phyloP scores from a whole-genome alignment of 2,113 vertebrate species.

The Phrynosoma blainvillii region DNA sequence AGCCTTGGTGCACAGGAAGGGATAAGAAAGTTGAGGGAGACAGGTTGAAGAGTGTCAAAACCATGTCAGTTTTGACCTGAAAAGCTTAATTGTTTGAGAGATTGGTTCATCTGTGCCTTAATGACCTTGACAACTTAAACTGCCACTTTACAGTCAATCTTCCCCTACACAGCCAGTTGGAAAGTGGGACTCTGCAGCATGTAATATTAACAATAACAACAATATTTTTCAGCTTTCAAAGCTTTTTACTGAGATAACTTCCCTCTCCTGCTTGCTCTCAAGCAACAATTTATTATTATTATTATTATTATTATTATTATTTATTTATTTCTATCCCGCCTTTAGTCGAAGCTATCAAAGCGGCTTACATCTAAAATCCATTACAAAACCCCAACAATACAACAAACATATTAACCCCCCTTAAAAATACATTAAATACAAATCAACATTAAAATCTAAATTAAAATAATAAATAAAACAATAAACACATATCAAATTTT shows the following conservation, averaged over 20 bases:
- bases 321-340: no score
- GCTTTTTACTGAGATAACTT: background rate
- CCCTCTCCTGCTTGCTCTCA: background rate
- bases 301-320: no score
- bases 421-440: no score
- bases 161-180: constrained; percentile 4
- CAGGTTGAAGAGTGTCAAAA: background rate
- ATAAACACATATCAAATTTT: no score
- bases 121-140: constrained; percentile 15
- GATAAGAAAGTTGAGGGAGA: background rate
- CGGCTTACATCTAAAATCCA: no score
- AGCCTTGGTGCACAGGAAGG: background rate
- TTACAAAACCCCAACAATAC: no score
- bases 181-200: constrained; percentile 13
- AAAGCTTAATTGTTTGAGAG: background rate
- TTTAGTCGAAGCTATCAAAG: no score
- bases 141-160: constrained; percentile 18
- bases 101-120: constrained; percentile 23
- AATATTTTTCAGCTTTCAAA: constrained; percentile 18
- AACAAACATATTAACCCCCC: no score
- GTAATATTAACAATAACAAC: constrained; percentile 36
- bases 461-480: no score
- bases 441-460: no score
- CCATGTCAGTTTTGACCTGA: background rate
- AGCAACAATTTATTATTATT: no score